A percentile compares a stretch with the other conserved stretches of the same genome.
phyloP scores from a whole-genome alignment of 2,797 vertebrate genomes.

The Sebastes itinus region DNA sequence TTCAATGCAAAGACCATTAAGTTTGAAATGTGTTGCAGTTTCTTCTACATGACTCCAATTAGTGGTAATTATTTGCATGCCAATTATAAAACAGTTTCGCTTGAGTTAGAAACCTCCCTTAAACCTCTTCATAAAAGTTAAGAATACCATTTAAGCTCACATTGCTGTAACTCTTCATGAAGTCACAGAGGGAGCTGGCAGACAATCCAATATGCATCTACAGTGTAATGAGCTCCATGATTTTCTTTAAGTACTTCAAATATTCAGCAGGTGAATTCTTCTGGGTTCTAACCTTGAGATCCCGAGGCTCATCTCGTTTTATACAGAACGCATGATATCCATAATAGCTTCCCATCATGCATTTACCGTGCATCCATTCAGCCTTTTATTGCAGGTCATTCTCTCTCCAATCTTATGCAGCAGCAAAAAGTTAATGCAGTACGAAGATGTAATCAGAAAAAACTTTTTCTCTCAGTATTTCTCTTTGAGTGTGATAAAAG shows the following conservation, averaged over 20 bases:
- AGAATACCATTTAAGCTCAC: background rate
- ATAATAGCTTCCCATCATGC: background rate
- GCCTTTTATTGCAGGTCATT: background rate
- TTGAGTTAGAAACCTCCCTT: background rate
- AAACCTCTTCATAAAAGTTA: background rate
- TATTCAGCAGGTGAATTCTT: background rate
- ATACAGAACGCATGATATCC: background rate
- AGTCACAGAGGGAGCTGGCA: background rate
- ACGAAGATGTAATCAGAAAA: background rate
- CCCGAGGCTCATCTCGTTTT: background rate
- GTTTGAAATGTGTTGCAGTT: background rate
- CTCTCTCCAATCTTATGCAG: background rate
- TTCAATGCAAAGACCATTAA: background rate
- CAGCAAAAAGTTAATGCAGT: background rate
- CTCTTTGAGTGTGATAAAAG: background rate
- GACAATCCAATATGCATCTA: background rate
- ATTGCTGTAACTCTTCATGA: background rate
- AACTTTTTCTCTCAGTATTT: background rate
- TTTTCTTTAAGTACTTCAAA: background rate
- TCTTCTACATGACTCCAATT: background rate
- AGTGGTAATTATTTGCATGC: background rate
- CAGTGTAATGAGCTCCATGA: background rate
- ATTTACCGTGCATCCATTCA: background rate
- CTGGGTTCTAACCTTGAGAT: constrained; percentile 10
- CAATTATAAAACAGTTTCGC: background rate